Base-by-base conservation (phyloP, 2,797 vertebrate species). In the Darevskia nairensis region DNA sequence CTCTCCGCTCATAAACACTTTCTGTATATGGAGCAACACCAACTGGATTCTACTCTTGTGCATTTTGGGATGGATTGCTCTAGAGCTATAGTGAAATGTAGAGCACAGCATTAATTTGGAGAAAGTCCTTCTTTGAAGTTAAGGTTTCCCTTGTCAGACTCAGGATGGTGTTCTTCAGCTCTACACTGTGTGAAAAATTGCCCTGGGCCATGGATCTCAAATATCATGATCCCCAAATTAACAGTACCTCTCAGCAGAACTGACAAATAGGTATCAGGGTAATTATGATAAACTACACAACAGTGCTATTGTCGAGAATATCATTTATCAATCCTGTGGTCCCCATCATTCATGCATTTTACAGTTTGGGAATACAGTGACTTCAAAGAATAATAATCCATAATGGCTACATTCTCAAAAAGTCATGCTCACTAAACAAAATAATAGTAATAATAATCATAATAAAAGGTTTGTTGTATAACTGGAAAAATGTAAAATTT, bases 401-500 rank as follows among this genome's bases (percentile, higher is more conserved):
- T 93, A 96, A 95, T 94, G 95, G 90, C 94, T 96, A 95, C 94
- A 96, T 90, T 95, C 91, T 96, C 94, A 90, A 93, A 96, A 95
- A 69, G 94, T 96, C 96, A 97, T 97, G 97, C 96, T 96, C 96
- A 95, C 95, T 96, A 96, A 93, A 94, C 94, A 93, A 95, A 97
- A 97, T 93, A 96, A 96, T 80, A 87, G 35, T 81, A 85, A 50
- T 89, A 86, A 86, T 89, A 89, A 72, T 79, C 35, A 80, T 84
- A 80, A 88, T 88, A 97, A 95, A 95, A 95, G 89, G 93, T 95
- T 95, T 95, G 94, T 94, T 96, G 93, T 95, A 95, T 96, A 97
- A 96, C 95, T 97, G 97, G 96, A 96, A 97, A 99, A 99, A 98
- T 98, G 97, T 98, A 98, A 98, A 98, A 98, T 98, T 98, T 98